phyloP scores from a whole-genome alignment of 1,140 invertebrate genomes.

The Apis dorsata region DNA sequence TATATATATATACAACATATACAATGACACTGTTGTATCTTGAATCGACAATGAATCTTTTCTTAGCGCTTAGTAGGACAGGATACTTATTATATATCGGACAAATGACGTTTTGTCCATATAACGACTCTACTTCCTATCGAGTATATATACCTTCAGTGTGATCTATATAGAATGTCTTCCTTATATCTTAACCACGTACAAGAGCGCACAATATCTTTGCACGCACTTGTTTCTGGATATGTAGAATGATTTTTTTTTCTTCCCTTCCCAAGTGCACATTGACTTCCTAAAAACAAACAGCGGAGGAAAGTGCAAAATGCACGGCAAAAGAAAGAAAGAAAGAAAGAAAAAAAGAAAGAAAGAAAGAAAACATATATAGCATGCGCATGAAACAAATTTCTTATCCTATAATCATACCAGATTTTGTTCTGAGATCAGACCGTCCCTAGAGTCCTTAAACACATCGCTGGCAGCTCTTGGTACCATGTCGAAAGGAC shows the following conservation, averaged over 20 bases:
- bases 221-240: slow-evolving; percentile 25
- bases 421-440: slow-evolving; percentile 79
- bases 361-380: slow-evolving; percentile 62
- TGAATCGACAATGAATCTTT: not conserved
- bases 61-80: slow-evolving; percentile 23
- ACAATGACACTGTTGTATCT: not conserved
- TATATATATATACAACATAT: too few species aligned
- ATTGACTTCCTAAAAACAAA: not conserved
- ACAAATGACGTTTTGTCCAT: not conserved
- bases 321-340: slow-evolving; percentile 56
- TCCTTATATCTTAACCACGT: slow-evolving; percentile 12
- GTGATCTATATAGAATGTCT: slow-evolving; percentile 10
- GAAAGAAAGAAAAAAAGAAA: slow-evolving; percentile 63
- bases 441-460: slow-evolving; percentile 79
- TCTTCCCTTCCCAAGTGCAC: not conserved
- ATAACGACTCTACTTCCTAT: not conserved
- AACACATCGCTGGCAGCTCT: slow-evolving; percentile 80
- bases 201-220: slow-evolving; percentile 24
- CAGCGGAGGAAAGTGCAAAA: slow-evolving; percentile 12
- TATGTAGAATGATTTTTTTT: not conserved
- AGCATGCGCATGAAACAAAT: slow-evolving; percentile 61
- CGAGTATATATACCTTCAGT: not conserved
- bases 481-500: slow-evolving; percentile 79
- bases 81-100: not conserved
- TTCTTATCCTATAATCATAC: slow-evolving; percentile 72